phyloP scores from a whole-genome alignment of 2,797 vertebrate genomes.

The Alcedo quadribrachys region DNA sequence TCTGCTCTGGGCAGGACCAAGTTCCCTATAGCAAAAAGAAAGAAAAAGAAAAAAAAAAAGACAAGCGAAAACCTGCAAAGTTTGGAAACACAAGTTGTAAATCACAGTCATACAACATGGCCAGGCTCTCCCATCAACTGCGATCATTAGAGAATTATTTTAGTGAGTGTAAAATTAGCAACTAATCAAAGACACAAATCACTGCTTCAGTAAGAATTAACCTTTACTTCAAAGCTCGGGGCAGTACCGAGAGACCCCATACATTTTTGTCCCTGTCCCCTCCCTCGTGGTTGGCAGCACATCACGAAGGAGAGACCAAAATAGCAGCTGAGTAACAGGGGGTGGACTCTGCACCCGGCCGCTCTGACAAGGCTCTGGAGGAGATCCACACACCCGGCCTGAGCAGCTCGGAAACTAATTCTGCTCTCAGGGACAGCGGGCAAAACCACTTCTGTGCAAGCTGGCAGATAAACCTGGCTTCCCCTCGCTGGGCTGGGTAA shows the following conservation, averaged over 20 bases:
- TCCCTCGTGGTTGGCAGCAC: background rate
- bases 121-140: background rate
- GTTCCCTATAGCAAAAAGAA: background rate
- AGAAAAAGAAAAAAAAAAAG: background rate
- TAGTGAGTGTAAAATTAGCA: background rate
- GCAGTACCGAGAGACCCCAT: background rate
- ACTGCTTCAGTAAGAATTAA: slow-evolving; percentile 4
- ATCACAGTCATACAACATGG: background rate
- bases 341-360: background rate
- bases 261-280: background rate
- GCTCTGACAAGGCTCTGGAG: fast-evolving
- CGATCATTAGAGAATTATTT: background rate
- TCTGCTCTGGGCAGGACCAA: background rate
- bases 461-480: background rate
- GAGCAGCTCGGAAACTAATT: background rate
- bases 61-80: background rate
- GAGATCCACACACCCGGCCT: background rate
- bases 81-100: slow-evolving; percentile 5
- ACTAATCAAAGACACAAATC: slow-evolving; percentile 35
- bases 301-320: background rate
- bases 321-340: background rate
- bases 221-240: slow-evolving; percentile 10
- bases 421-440: background rate
- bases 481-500: fast-evolving
- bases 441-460: background rate